A percentile compares a stretch with the other conserved stretches of the same genome.
Conservation (phyloP, 2,113 vertebrate genomes). For the Corythoichthys intestinalis region DNA sequence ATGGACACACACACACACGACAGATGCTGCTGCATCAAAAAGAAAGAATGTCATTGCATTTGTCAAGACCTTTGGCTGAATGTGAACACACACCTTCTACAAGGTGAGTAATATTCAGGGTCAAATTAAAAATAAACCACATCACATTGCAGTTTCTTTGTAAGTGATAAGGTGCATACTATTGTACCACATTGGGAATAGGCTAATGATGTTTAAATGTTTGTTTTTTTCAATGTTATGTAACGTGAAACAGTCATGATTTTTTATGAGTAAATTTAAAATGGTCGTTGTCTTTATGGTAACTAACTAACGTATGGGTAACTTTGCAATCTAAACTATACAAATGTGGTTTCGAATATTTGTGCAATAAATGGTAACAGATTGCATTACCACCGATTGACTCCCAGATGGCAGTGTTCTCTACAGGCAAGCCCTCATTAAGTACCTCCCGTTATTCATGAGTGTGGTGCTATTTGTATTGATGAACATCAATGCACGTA, state of each 20-base stretch:
- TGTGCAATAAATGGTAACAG: neutral
- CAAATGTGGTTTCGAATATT: slow-evolving; percentile 24
- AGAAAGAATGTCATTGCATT: neutral
- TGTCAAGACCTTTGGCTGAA: neutral
- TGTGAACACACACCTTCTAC: neutral
- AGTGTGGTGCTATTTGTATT: neutral
- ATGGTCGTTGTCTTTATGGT: neutral
- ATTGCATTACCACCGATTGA: slow-evolving; percentile 50
- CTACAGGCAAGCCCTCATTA: slow-evolving; percentile 28
- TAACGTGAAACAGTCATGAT: neutral
- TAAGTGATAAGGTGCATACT: neutral
- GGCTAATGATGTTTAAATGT: neutral
- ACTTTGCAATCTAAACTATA: neutral
- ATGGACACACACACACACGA: neutral
- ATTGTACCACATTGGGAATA: neutral
- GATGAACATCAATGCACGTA: neutral
- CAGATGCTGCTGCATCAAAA: neutral
- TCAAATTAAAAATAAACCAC: neutral
- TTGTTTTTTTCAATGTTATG: neutral
- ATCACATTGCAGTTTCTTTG: neutral
- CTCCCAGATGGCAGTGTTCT: slow-evolving; percentile 70
- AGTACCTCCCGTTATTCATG: neutral
- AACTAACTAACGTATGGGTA: neutral
- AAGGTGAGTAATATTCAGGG: neutral
- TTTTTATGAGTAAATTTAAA: neutral